Evolutionary conservation across 2,888 invertebrate genomes (phyloP), one percentile per base, ranked within the genome.

Genomic region (Brassicogethes aeneus): DNA sequence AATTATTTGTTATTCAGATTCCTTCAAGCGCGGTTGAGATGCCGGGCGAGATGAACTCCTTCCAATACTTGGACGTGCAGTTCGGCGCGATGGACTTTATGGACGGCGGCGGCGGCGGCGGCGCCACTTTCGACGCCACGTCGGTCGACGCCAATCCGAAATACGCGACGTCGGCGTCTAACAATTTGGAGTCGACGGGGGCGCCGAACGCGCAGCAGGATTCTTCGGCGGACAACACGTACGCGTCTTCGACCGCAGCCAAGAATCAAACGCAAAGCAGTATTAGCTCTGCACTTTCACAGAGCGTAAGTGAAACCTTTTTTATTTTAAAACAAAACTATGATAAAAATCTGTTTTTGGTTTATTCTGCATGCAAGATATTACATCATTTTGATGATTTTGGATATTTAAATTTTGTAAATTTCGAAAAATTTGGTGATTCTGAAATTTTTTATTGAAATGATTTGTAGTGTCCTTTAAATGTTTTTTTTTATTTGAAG

Each of bases 1-100:
- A n/a, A n/a, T n/a, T n/a, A n/a, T n/a, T n/a, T n/a, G n/a, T n/a
- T n/a, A n/a, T n/a, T 5, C 68, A 92, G 85, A 96, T 96, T 60
- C 95, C 94, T 32, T 77, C 89, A 39, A 85, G 84, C 42, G 94
- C 95, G 15, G 95, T 96, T 30, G 95, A 95, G 71, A 95, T 95
- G 95, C 95, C 95, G 1, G 93, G 89, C 47, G 91, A 91, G 57
- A 74, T 84, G 42, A 82, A 80, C 59, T 80, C 79, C 49, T 79
- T 81, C 50, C 78, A 76, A 48, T 82, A 84, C 66, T 75, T 95
- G 53, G 94, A 94, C 71, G 91, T 95, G 50, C 93, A 94, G 71
- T 95, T 95, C 69, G 93, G 93, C 17, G 91, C 85, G 2, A 73
- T 93, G 53, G 92, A 92, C 56, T 79, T 82, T 57, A 78, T 80